phyloP scores from a whole-genome alignment of 2,888 invertebrate species.

The Polietes domitor region DNA sequence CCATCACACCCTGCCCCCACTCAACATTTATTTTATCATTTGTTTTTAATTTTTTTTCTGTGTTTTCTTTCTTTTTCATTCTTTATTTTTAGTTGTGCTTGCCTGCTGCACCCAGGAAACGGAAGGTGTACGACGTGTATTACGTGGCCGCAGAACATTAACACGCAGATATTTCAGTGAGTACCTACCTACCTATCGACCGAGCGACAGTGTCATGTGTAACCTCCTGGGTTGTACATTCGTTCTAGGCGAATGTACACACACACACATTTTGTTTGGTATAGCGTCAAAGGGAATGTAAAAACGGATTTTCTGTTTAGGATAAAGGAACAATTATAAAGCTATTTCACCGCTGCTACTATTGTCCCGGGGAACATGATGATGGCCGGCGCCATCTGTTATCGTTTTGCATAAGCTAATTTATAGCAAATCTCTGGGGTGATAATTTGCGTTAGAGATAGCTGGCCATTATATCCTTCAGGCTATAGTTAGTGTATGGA shows the following conservation, averaged over 20 bases:
- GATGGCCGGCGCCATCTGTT: not conserved
- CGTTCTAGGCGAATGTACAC: not conserved
- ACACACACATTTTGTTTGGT: constrained; percentile 29
- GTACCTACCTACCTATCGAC: constrained; percentile 76
- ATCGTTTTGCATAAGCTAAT: not conserved
- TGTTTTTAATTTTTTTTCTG: constrained; percentile 10
- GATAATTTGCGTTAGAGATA: too few relatives aligned
- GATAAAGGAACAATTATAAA: not conserved
- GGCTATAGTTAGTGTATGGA: too few relatives aligned
- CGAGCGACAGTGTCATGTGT: not conserved
- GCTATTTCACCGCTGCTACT: not conserved
- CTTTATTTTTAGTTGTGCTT: constrained; percentile 83
- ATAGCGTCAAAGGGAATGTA: constrained; percentile 17
- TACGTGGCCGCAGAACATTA: constrained; percentile 89
- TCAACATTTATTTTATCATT: constrained; percentile 8
- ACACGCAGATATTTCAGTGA: constrained; percentile 90
- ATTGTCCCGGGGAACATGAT: not conserved
- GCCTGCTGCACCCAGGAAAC: constrained; percentile 86
- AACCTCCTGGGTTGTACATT: constrained; percentile 31
- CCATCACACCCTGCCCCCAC: not conserved
- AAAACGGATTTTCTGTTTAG: not conserved
- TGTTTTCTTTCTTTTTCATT: constrained; percentile 25
- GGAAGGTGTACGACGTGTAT: constrained; percentile 89
- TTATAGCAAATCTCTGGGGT: not conserved
- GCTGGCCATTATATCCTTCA: too few relatives aligned